Base-by-base conservation (phyloP, 2,888 invertebrate species). In the Agrotis exclamationis region DNA sequence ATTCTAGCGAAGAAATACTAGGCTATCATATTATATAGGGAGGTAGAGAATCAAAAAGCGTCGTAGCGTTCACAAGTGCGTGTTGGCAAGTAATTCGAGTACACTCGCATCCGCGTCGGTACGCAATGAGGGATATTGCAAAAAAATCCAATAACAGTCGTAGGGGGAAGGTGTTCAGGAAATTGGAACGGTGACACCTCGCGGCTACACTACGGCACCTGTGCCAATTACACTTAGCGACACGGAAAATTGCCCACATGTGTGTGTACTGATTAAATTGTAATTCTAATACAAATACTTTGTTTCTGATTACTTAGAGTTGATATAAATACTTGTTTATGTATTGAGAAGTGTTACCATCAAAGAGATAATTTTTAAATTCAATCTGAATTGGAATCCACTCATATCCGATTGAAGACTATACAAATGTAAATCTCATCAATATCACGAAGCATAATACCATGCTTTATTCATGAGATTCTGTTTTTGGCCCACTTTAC, bases 141-240 rank as follows among this genome's bases (percentile, higher is more conserved):
- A 93, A 88, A 91, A 94, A 94, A 93, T 90, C 92, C 90, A 94
- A 94, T 93, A 94, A 94, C 87, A 84, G 78, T 81, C 77, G 84
- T 78, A 63, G 83, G 76, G 85, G 84, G 68, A 76, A 63, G 88
- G 86, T 84, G 88, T 82, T 80, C 87, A 89, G 93, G 93, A 93
- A 94, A 94, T 94, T 93, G 93, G 91, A 91, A 91, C 87, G 91
- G 90, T 91, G 92, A 92, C 93, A 93, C 91, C 88, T 89, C 87
- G 83, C 87, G 87, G 39, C 39, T 11, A 82, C 74, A 73, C 80
- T 79, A 74, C 85, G 83, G 85, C 91, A 91, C 91, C 91, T 93
- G 91, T 86, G 87, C 88, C 91, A 90, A 93, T 92, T 92, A 93
- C 90, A 88, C 85, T 87, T 79, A 80, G 84, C 83, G 81, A 74